Evolutionary conservation across 2,888 invertebrate species (phyloP).

Genomic region (Lithophane socia): DNA sequence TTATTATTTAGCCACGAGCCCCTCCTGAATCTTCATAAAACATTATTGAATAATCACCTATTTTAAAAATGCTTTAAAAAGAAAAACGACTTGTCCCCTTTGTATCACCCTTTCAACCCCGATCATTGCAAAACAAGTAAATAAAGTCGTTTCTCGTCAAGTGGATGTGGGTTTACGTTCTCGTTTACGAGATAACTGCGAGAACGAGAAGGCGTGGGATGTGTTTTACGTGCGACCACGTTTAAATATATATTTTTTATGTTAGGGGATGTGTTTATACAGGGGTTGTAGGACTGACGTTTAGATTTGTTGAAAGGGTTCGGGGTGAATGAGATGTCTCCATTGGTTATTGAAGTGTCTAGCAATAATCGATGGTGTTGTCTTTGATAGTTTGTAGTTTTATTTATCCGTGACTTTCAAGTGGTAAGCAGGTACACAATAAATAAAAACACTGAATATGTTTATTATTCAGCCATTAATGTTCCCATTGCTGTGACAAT

Average conservation of each 20-base stretch:
- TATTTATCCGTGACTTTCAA: neutral
- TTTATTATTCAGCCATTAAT: no score
- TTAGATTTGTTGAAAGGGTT: constrained; percentile 28
- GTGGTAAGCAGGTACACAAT: no score
- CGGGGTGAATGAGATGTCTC: constrained; percentile 5
- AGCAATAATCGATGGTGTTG: constrained; percentile 7
- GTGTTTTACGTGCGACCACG: constrained; percentile 54
- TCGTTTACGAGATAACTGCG: constrained; percentile 53
- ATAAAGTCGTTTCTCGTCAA: constrained; percentile 56
- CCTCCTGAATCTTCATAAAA: neutral
- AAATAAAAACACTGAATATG: neutral
- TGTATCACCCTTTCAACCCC: constrained; percentile 26
- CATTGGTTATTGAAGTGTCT: constrained; percentile 27
- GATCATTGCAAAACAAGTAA: constrained; percentile 55
- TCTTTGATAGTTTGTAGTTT: neutral
- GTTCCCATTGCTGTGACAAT: no score
- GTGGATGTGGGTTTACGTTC: constrained; percentile 50
- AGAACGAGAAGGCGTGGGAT: constrained; percentile 34
- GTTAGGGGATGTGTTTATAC: constrained; percentile 45
- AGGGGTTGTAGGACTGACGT: constrained; percentile 31
- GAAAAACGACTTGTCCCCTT: neutral
- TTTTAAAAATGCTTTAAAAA: neutral
- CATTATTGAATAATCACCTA: neutral
- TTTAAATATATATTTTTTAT: constrained; percentile 53
- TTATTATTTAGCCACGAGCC: neutral